A percentile compares a stretch with the other conserved stretches of the same genome.
Conservation (phyloP, 2,888 invertebrate genomes). For the Ectemnius cavifrons region DNA sequence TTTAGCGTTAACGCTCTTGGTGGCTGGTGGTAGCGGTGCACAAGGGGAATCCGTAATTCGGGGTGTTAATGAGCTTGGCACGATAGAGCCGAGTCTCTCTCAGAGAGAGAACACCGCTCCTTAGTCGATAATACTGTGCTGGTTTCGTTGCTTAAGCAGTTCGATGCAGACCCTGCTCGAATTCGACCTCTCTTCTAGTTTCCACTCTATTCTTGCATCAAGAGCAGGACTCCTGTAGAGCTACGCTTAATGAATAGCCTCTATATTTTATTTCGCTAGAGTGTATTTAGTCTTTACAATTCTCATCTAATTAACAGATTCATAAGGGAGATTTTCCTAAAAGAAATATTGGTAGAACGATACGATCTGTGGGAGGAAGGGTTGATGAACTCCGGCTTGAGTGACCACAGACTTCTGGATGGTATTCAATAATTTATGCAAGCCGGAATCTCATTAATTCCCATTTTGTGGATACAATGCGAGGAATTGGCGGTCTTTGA, state of each 20-base stretch:
- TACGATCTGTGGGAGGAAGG: too few species aligned
- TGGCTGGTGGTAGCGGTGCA: background rate
- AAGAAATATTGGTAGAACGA: too few species aligned
- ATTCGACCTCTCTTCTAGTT: background rate
- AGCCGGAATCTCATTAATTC: too few species aligned
- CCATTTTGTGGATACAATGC: too few species aligned
- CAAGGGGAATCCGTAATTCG: constrained; percentile 45
- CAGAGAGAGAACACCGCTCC: background rate
- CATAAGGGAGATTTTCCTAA: too few species aligned
- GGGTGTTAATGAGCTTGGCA: constrained; percentile 39
- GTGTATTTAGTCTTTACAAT: too few species aligned
- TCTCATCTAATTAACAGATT: too few species aligned
- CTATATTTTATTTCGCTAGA: background rate
- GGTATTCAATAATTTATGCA: too few species aligned
- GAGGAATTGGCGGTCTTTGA: background rate
- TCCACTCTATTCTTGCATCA: background rate
- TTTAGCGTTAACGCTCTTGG: too few species aligned
- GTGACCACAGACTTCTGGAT: too few species aligned
- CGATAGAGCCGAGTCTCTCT: background rate
- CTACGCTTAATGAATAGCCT: background rate
- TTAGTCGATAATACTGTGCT: constrained; percentile 8
- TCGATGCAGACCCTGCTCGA: background rate
- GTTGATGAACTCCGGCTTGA: too few species aligned
- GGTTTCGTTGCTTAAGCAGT: constrained; percentile 6
- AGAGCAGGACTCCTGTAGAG: background rate